phyloP scores from a whole-genome alignment of 2,888 invertebrate genomes.

The Meloe dianella region DNA sequence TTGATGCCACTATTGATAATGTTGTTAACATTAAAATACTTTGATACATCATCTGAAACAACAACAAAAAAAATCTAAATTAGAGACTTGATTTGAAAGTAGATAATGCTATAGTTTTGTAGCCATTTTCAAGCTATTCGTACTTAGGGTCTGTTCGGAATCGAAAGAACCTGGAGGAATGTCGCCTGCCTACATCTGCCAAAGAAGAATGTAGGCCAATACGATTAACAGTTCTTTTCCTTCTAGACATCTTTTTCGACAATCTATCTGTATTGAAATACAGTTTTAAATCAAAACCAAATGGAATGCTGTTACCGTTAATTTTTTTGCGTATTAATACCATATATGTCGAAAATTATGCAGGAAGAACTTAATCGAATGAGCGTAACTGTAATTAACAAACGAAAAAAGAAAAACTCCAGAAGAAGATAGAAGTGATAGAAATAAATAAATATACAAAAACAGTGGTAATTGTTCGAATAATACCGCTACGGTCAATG shows the following conservation, averaged over 20 bases:
- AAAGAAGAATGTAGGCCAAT: not conserved
- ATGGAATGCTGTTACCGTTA: not conserved
- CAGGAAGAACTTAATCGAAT: not conserved
- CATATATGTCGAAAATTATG: not conserved
- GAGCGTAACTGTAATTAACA: not conserved
- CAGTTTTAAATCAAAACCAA: not conserved
- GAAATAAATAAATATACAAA: slow-evolving; percentile 15
- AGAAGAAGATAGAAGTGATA: not conserved
- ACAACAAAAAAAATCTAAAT: slow-evolving; percentile 29
- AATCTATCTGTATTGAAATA: not conserved
- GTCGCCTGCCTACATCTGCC: not conserved
- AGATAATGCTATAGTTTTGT: too few relatives aligned
- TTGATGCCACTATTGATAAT: slow-evolving; percentile 39
- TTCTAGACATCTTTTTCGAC: not conserved
- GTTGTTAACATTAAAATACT: slow-evolving; percentile 45
- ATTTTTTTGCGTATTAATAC: not conserved
- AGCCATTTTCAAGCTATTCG: too few relatives aligned
- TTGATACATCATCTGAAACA: slow-evolving; percentile 53
- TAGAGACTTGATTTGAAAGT: too few relatives aligned
- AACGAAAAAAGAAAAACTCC: not conserved
- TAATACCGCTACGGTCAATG: slow-evolving; percentile 54
- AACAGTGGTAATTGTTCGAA: slow-evolving; percentile 31
- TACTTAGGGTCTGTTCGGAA: too few relatives aligned
- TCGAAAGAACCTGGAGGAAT: too few relatives aligned
- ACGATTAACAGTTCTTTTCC: not conserved